These are phyloP conservation scores for Tragelaphus eurycerus DNA, from an alignment of 2,797 vertebrate genomes.

Conservation along the genomic window DNA sequence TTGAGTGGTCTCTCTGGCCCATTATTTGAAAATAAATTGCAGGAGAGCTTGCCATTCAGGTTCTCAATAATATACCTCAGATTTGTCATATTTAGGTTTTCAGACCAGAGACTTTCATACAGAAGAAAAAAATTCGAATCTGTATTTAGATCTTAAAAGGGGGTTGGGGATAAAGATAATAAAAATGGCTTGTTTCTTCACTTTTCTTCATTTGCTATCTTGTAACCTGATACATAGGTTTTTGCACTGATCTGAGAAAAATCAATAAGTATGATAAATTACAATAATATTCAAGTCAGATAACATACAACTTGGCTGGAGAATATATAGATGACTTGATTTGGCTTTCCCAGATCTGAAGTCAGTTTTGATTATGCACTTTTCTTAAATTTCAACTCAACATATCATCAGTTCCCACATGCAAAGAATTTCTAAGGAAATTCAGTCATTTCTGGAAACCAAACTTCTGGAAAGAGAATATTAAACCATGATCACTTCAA, in stretches of 20 bases:
- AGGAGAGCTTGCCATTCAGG: conserved; percentile 28
- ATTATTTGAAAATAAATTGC: conserved; percentile 47
- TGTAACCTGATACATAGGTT: conserved; percentile 1
- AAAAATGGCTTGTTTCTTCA: conserved; percentile 38
- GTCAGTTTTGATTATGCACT: conserved; percentile 52
- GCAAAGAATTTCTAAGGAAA: conserved; percentile 20
- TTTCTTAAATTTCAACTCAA: conserved; percentile 63
- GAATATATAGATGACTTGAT: background rate
- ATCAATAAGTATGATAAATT: conserved; percentile 37
- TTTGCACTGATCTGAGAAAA: conserved; percentile 38
- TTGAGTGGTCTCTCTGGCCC: background rate
- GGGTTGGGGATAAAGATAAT: background rate
- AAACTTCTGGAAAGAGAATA: conserved; percentile 42
- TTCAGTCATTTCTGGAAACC: background rate
- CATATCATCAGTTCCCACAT: background rate
- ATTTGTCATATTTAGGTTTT: conserved; percentile 26
- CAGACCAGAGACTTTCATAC: background rate
- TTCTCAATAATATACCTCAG: conserved; percentile 17
- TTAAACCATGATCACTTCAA: conserved; percentile 25
- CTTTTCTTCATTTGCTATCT: conserved; percentile 51
- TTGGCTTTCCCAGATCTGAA: conserved; percentile 46
- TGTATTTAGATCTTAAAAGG: conserved; percentile 48
- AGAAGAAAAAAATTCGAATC: conserved; percentile 48
- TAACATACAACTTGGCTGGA: background rate
- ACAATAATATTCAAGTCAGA: conserved; percentile 51